Base-by-base conservation (phyloP, 1,140 invertebrate genomes). In the Elymnias hypermnestra region DNA sequence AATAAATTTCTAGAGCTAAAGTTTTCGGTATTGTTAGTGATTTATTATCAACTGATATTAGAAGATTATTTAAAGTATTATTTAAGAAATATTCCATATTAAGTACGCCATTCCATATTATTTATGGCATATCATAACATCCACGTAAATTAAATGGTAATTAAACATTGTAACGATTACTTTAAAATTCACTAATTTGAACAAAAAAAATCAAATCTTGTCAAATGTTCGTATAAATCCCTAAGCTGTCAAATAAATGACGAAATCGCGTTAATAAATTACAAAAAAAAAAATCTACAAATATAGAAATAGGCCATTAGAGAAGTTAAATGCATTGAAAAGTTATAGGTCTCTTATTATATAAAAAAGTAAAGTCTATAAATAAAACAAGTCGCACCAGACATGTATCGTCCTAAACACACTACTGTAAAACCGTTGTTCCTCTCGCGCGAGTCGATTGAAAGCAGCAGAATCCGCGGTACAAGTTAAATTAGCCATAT, bases 281-380 rank as follows among this genome's bases (percentile, higher is more conserved):
- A 44, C 19, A n/a, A n/a, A n/a, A n/a, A 1, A 42, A 31, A 53
- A 33, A 46, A 53, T 53, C 50, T 55, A 69, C 59, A 68, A 53
- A 54, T 58, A 62, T 44, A 56, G 47, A 72, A 52, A 53, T 81
- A 82, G 74, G 76, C 74, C 70, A 52, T 77, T 63, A 71, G 66
- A 56, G 50, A 63, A 72, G 72, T 78, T 78, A 78, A 81, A 81
- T 81, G 76, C 73, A 76, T 60, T 49, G 47, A n/a, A n/a, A 53
- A 58, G 57, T 61, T 57, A 65, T 40, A 35, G 28, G 47, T 54
- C 53, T 54, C 62, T 55, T 56, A 53, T 19, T 39, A 31, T 42
- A 43, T 41, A 45, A 44, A 23, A 36, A n/a, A n/a, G n/a, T 21
- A 40, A 19, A 29, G 14, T 18, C 15, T 40, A 33, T 26, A 45